Evolutionary conservation across 2,797 vertebrate genomes (phyloP), one percentile per base, ranked within the genome.

Genomic region (Poecilia gillii): DNA sequence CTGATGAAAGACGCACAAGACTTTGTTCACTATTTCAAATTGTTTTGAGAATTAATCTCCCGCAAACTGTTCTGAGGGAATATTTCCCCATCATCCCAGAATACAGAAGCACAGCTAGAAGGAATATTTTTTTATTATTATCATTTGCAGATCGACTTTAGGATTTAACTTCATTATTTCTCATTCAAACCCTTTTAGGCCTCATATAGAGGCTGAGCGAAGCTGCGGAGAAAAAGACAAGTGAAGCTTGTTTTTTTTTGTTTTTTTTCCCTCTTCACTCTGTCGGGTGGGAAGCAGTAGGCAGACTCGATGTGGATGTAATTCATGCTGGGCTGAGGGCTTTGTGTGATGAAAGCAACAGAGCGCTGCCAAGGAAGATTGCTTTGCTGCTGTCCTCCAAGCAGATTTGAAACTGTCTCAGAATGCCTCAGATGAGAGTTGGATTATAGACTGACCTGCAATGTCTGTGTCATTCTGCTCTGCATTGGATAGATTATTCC

Each of bases 301-400:
- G 96, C 97, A 97, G 96, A 97, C 96, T 97, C 95, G 94, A 97
- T 96, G 95, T 97, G 95, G 98, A 98, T 98, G 97, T 99, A 98
- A 99, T 99, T 99, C 98, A 98, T 97, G 97, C 97, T 96, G 97
- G 97, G 98, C 97, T 97, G 97, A 97, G 97, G 97, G 97, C 97
- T 97, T 97, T 98, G 97, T 98, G 97, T 96, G 97, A 99, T 99
- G 98, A 99, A 98, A 97, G 98, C 97, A 97, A 96, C 97, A 94
- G 97, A 98, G 97, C 97, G 96, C 97, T 98, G 97, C 98, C 98
- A 96, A 96, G 96, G 97, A 99, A 99, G 98, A 99, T 99, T 99
- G 98, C 97, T 99, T 99, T 98, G 97, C 98, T 97, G 97, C 98
- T 97, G 97, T 98, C 97, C 97, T 97, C 95, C 97, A 96, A 98